These are phyloP conservation scores for Porites australiensis DNA, from an alignment of 64 coral and sea anemone species.

Conservation along the genomic window DNA sequence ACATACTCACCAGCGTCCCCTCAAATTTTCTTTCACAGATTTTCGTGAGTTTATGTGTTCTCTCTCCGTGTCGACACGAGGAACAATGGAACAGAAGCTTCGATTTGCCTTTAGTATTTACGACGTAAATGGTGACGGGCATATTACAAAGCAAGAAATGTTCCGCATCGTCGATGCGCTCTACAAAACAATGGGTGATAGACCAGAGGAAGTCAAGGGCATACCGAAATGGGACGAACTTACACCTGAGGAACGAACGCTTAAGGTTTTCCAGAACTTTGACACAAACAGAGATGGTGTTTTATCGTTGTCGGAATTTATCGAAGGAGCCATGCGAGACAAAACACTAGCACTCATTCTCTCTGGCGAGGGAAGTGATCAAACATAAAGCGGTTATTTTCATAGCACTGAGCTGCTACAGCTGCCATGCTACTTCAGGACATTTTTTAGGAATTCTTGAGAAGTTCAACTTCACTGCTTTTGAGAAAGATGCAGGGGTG, in stretches of 20 bases:
- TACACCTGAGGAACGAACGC: constrained; percentile 89
- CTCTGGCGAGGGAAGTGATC: constrained; percentile 30
- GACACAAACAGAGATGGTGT: constrained; percentile 96
- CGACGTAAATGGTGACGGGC: constrained; percentile 94
- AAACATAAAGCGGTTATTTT: not conserved
- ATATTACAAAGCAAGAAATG: constrained; percentile 98
- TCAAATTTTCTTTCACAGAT: constrained; percentile 54
- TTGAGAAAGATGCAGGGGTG: not conserved
- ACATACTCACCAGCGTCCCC: too few species aligned
- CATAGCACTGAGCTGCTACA: not conserved
- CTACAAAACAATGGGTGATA: constrained; percentile 86
- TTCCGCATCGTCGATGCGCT: constrained; percentile 92
- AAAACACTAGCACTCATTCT: constrained; percentile 95
- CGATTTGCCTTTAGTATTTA: constrained; percentile 98
- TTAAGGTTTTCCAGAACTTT: constrained; percentile 91
- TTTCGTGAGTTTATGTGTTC: constrained; percentile 99
- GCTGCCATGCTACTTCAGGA: too few species aligned
- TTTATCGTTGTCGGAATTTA: constrained; percentile 88
- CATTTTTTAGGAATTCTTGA: too few species aligned
- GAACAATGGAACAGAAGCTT: constrained; percentile 96
- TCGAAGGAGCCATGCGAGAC: constrained; percentile 91
- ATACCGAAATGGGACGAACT: constrained; percentile 77
- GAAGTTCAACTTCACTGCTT: not conserved
- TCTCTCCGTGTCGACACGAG: constrained; percentile 92
- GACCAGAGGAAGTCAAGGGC: constrained; percentile 61